These are phyloP conservation scores for Apamea sordens DNA, from an alignment of 2,888 invertebrate species.

Conservation along the genomic window DNA sequence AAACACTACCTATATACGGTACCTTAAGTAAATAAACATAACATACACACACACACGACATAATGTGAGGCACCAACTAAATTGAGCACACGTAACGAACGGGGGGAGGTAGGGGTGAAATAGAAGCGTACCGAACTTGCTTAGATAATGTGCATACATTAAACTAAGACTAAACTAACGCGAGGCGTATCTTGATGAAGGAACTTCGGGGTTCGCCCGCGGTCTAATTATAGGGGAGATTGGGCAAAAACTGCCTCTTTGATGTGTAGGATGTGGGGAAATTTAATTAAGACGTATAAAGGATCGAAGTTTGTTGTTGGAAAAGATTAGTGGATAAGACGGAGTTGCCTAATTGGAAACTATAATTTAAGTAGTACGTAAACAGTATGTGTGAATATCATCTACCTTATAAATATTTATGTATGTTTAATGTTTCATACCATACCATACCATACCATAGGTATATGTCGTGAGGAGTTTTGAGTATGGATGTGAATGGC, in stretches of 20 bases:
- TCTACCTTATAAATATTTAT: too few species aligned
- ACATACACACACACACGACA: slow-evolving; percentile 59
- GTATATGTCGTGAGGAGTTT: too few species aligned
- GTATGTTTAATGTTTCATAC: neutral
- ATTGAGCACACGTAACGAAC: slow-evolving; percentile 81
- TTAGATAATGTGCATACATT: slow-evolving; percentile 91
- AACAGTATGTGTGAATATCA: neutral
- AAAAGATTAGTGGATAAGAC: slow-evolving; percentile 43
- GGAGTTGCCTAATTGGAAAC: slow-evolving; percentile 32
- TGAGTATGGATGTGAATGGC: too few species aligned
- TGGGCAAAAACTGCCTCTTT: slow-evolving; percentile 73
- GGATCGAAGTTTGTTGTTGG: slow-evolving; percentile 51
- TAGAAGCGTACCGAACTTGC: slow-evolving; percentile 82
- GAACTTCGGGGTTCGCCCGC: slow-evolving; percentile 84
- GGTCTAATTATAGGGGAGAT: slow-evolving; percentile 85
- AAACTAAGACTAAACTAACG: slow-evolving; percentile 89
- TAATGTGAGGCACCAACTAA: slow-evolving; percentile 73
- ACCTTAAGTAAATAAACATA: slow-evolving; percentile 28
- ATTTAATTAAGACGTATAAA: slow-evolving; percentile 68
- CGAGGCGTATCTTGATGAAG: slow-evolving; percentile 87
- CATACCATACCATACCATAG: too few species aligned
- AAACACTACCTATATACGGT: slow-evolving; percentile 9
- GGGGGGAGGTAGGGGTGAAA: slow-evolving; percentile 70
- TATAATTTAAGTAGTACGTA: slow-evolving; percentile 15
- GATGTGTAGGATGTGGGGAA: slow-evolving; percentile 64